Percentiles rank a stretch among this genome's conserved stretches.
Evolutionary conservation across 2,888 invertebrate species (phyloP).

Genomic region (Panzeria rudis): DNA sequence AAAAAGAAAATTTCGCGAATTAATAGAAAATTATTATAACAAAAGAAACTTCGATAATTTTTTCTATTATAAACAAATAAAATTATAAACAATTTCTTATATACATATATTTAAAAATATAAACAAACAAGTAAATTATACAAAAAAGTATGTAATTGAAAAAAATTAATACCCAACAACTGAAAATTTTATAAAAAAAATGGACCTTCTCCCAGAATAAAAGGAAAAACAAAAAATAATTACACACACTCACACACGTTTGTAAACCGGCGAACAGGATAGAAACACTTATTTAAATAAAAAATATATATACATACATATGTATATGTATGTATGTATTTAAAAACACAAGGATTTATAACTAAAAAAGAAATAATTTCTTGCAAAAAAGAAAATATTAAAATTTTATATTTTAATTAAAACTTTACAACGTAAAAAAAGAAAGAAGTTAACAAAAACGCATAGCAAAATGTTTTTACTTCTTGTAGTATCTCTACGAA

Average conservation of each 20-base stretch:
- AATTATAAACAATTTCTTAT: conserved; percentile 62
- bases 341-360: conserved; percentile 46
- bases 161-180: conserved; percentile 33
- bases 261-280: conserved; percentile 73
- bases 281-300: conserved; percentile 71
- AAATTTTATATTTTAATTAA: conserved; percentile 57
- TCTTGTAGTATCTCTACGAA: conserved; percentile 54
- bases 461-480: conserved; percentile 64
- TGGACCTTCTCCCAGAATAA: conserved; percentile 53
- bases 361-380: conserved; percentile 52
- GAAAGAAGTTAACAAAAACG: conserved; percentile 49
- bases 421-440: conserved; percentile 29
- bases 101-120: conserved; percentile 51
- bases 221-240: conserved; percentile 13
- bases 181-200: conserved; percentile 39
- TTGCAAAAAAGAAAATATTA: conserved; percentile 30
- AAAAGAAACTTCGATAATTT: conserved; percentile 51
- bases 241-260: conserved; percentile 68
- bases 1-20: conserved; percentile 44
- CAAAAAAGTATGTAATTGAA: conserved; percentile 44
- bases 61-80: conserved; percentile 63
- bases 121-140: conserved; percentile 53
- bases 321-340: conserved; percentile 39
- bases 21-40: conserved; percentile 65
- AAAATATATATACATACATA: conserved; percentile 50